A percentile compares a stretch with the other conserved stretches of the same genome.
Evolutionary conservation across 2,113 vertebrate genomes (phyloP).

Genomic region (Brachyistius frenatus): DNA sequence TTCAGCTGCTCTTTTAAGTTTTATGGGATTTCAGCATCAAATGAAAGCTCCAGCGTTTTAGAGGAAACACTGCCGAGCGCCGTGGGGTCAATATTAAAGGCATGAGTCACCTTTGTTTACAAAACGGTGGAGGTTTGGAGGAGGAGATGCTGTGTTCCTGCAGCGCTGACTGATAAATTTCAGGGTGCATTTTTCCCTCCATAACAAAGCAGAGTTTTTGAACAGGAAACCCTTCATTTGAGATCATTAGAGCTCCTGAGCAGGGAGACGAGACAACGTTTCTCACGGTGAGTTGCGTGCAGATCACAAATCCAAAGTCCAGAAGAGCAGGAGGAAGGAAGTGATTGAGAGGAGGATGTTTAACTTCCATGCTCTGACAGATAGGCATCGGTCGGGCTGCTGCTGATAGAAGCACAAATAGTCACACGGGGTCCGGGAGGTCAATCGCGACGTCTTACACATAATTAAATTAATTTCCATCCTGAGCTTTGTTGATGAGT

Average conservation of each 20-base stretch:
- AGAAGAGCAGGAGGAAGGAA: conserved; percentile 76
- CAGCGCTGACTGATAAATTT: conserved; percentile 53
- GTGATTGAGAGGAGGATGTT: conserved; percentile 73
- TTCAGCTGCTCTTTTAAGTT: background rate
- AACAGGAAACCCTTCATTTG: conserved; percentile 55
- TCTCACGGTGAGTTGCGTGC: conserved; percentile 50
- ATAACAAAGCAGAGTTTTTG: conserved; percentile 16
- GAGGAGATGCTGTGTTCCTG: conserved; percentile 9
- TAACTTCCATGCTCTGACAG: conserved; percentile 60
- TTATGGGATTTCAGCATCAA: background rate
- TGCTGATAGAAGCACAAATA: background rate
- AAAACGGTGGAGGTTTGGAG: background rate
- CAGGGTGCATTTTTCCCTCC: conserved; percentile 30
- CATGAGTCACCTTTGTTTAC: conserved; percentile 50
- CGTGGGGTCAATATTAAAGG: conserved; percentile 18
- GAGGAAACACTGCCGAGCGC: background rate
- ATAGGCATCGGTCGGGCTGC: conserved; percentile 74
- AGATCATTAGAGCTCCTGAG: conserved; percentile 30
- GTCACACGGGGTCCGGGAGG: background rate
- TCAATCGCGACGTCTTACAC: background rate
- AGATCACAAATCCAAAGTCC: conserved; percentile 22
- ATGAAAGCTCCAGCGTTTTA: background rate
- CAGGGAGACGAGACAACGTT: conserved; percentile 32
- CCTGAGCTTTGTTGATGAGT: no score
- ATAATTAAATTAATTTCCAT: background rate